Conservation (phyloP, 2,797 vertebrate genomes). For the Allobates femoralis region DNA sequence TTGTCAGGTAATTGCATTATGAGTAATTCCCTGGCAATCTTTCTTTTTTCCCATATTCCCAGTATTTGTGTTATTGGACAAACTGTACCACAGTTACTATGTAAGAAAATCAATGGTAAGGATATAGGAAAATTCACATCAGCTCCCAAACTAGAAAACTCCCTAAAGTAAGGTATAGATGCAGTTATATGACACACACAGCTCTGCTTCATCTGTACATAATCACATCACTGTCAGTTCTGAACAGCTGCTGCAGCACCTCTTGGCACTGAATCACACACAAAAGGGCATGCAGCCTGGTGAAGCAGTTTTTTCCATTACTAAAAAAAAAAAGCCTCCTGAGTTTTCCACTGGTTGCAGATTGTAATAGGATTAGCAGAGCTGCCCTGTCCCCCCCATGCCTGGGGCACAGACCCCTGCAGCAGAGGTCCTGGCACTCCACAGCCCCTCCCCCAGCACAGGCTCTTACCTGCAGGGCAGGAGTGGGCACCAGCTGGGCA, state of each 20-base stretch:
- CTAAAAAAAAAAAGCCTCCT: neutral
- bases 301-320: conserved; percentile 16
- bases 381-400: neutral
- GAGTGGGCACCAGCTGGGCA: neutral
- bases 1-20: too few relatives aligned
- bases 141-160: too few relatives aligned
- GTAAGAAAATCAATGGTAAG: too few relatives aligned
- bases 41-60: too few relatives aligned
- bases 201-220: neutral
- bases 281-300: neutral
- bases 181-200: neutral
- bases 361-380: conserved; percentile 14
- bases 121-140: too few relatives aligned
- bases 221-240: neutral
- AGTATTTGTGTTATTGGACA: too few relatives aligned
- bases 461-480: conserved; percentile 11
- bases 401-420: neutral
- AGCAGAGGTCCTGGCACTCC: neutral
- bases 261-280: neutral
- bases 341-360: conserved; percentile 5
- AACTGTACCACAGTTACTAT: too few relatives aligned
- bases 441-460: neutral
- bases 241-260: conserved; percentile 24
- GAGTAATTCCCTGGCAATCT: too few relatives aligned
- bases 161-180: too few relatives aligned